Base-by-base conservation (phyloP, 2,888 invertebrate species). In the Elysia crispata region DNA sequence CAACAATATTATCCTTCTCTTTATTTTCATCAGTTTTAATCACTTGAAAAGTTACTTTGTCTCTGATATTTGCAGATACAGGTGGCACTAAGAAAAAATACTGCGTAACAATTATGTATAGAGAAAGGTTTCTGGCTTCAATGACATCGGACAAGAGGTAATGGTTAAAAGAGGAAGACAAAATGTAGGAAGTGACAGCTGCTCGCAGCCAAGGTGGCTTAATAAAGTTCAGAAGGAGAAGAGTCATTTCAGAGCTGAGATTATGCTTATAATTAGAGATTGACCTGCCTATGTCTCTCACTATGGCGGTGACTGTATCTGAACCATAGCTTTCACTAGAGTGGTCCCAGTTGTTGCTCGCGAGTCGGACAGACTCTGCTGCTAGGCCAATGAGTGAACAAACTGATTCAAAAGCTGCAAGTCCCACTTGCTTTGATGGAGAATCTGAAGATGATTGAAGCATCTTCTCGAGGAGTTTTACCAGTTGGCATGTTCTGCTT, bases 151-250 rank as follows among this genome's bases (percentile, higher is more conserved):
- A 31, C 3, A 89, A 67, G 25, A 89, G 78, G 79, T 85, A 86
- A 76, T 87, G 86, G 82, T 88, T 86, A 64, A 85, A 81, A 41
- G 41, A 41, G 15, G 80, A 77, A 23, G 83, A 81, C 15, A 89
- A 81, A 8, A 88, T 69, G 8, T 81, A 79, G 60, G 85, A 82
- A 67, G 83, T 83, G 54, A 89, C 82, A 25, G 86, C 80, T 13
- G 86, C 83, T 66, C 83, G 83, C 33, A 89, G 78, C 88, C 88
- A 87, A 6, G 86, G 82, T 11, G 85, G 83, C 60, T 84, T 82
- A 1, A 88, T 70, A 18, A 76, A 76, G 15, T 82, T 80, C 1
- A 87, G 31, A 41, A 86, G 64, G 18, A 54, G 20, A 62, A 73
- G 62, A n/a, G 30, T 50, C n/a, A 83, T n/a, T 11, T 81, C 49